Percentiles rank a stretch among this genome's conserved stretches.
Evolutionary conservation across 1,140 invertebrate genomes (phyloP).

Genomic region (Drosophila tropicalis): DNA sequence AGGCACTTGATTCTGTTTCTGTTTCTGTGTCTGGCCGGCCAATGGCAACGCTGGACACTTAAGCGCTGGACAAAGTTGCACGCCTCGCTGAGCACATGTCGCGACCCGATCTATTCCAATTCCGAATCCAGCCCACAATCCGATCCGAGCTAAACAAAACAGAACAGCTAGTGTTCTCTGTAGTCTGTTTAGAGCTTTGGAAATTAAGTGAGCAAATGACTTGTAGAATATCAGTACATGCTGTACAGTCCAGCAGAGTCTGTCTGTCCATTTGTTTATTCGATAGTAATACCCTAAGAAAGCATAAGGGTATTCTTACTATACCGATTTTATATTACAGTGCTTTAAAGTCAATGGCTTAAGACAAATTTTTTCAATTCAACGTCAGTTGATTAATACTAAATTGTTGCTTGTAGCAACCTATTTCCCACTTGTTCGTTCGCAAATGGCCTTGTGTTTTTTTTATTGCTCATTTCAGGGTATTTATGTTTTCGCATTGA

Average conservation of each 20-base stretch:
- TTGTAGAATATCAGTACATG: constrained; percentile 77
- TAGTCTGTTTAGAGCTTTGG: constrained; percentile 62
- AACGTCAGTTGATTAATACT: too few species aligned
- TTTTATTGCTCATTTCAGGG: background rate
- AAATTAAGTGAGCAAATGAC: constrained; percentile 83
- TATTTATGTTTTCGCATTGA: background rate
- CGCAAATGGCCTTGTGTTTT: background rate
- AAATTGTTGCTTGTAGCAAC: too few species aligned
- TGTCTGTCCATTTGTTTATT: background rate
- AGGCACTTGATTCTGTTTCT: constrained; percentile 32
- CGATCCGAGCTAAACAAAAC: constrained; percentile 29
- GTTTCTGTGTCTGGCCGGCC: constrained; percentile 34
- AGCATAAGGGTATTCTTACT: background rate
- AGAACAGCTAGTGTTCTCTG: constrained; percentile 28
- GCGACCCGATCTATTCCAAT: constrained; percentile 29
- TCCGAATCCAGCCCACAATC: background rate
- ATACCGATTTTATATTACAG: background rate
- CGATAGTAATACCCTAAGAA: constrained; percentile 3
- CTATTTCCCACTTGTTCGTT: too few species aligned
- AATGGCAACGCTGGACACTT: constrained; percentile 68
- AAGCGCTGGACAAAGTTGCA: constrained; percentile 74
- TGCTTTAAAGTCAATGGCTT: too few species aligned
- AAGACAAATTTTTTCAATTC: too few species aligned
- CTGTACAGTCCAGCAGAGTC: constrained; percentile 22
- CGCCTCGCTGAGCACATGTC: constrained; percentile 75